Conservation (phyloP, 92 coral and sea anemone species). For the Paragorgia papillata region DNA sequence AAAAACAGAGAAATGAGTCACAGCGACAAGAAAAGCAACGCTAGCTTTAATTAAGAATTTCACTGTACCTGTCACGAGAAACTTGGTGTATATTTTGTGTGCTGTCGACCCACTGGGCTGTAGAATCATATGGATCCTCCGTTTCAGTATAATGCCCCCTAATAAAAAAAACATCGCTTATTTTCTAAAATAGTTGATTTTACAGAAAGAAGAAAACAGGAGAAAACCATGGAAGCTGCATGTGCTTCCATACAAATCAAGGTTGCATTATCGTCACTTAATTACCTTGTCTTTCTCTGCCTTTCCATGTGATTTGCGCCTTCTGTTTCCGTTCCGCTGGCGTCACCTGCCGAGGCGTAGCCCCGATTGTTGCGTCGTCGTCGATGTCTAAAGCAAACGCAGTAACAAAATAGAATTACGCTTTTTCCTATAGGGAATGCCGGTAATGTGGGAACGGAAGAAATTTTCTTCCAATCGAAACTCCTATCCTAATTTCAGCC, state of each 20-base stretch:
- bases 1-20: not conserved
- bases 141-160: conserved; percentile 31
- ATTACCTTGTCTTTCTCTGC: conserved; percentile 9
- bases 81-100: conserved; percentile 33
- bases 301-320: conserved; percentile 16
- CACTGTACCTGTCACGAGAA: conserved; percentile 22
- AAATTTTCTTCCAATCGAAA: too few relatives aligned
- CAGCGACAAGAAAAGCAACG: not conserved
- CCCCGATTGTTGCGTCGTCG: conserved; percentile 43
- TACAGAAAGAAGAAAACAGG: too few relatives aligned
- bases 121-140: conserved; percentile 36
- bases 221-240: too few relatives aligned
- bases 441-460: too few relatives aligned
- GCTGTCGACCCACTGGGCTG: conserved; percentile 46
- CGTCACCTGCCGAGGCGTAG: conserved; percentile 44
- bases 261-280: too few relatives aligned
- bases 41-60: too few relatives aligned
- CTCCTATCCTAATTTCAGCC: too few relatives aligned
- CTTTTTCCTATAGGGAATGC: not conserved
- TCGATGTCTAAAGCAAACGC: conserved; percentile 20
- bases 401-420: not conserved
- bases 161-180: not conserved
- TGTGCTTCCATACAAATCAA: too few relatives aligned
- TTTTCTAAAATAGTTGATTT: not conserved
- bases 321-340: conserved; percentile 42